These are phyloP conservation scores for Trochalopteron elliotii DNA, from an alignment of 2,113 vertebrate genomes.

Conservation along the genomic window DNA sequence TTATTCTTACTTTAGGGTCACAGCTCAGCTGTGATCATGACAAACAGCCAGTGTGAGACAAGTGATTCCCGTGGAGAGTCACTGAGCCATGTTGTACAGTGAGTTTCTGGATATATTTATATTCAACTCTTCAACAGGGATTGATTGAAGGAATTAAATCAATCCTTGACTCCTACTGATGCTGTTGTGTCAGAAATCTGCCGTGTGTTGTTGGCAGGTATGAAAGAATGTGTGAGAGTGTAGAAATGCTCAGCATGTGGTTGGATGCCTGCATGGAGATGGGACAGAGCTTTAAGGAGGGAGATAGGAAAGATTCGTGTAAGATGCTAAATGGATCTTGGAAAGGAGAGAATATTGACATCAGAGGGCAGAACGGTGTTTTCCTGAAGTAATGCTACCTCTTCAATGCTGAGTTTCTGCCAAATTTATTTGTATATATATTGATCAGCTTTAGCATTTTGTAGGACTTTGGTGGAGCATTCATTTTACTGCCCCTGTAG, in stretches of 20 bases:
- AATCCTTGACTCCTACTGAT: not conserved
- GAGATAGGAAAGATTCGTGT: not conserved
- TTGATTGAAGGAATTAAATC: not conserved
- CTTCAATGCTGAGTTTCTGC: not conserved
- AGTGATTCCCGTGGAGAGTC: not conserved
- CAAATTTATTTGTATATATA: not conserved
- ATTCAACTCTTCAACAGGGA: not conserved
- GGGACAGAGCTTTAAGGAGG: not conserved
- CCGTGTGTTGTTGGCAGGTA: not conserved
- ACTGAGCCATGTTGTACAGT: not conserved
- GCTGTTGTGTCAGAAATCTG: not conserved
- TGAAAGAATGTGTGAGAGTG: not conserved
- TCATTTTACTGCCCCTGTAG: not conserved
- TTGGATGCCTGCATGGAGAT: not conserved
- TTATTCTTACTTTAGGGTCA: not conserved
- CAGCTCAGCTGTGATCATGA: not conserved
- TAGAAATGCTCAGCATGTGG: not conserved
- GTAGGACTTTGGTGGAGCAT: not conserved
- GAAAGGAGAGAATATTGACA: not conserved
- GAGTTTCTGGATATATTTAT: not conserved
- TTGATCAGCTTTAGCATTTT: not conserved
- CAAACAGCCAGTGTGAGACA: not conserved
- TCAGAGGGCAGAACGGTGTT: not conserved
- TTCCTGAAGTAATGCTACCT: not conserved
- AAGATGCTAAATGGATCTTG: not conserved